Conservation (phyloP, 1,140 invertebrate species). For the Aporrectodea caliginosa region DNA sequence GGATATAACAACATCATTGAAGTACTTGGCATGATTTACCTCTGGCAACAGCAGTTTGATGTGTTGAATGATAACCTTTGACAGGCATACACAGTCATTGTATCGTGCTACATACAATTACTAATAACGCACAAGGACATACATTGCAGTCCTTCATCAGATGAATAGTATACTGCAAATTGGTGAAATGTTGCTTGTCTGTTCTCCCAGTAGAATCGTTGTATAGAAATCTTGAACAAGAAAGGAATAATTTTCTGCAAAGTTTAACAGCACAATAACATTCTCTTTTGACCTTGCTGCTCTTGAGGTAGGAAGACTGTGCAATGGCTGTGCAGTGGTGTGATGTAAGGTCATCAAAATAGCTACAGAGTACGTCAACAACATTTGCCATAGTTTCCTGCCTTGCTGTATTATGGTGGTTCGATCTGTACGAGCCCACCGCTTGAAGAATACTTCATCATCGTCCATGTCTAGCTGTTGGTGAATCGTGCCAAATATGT, state of each 20-base stretch:
- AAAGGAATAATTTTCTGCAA: neutral
- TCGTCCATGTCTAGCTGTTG: neutral
- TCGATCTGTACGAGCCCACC: neutral
- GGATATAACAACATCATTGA: neutral
- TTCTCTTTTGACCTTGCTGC: neutral
- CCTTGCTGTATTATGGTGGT: neutral
- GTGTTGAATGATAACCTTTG: neutral
- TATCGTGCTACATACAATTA: neutral
- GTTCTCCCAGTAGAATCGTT: neutral
- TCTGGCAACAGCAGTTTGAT: neutral
- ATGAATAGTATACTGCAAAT: neutral
- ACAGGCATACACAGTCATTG: neutral
- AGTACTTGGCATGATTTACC: neutral
- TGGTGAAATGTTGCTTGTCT: neutral
- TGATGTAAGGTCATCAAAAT: neutral
- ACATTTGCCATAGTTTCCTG: neutral
- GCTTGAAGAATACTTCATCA: neutral
- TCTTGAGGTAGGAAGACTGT: neutral
- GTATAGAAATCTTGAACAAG: neutral
- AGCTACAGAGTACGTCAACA: neutral
- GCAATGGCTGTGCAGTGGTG: neutral
- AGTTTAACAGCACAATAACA: neutral
- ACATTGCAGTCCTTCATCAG: neutral
- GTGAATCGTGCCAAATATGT: neutral
- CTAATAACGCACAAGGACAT: neutral